Base-by-base conservation (phyloP, 2,888 invertebrate genomes). In the Drosophila tripunctata region DNA sequence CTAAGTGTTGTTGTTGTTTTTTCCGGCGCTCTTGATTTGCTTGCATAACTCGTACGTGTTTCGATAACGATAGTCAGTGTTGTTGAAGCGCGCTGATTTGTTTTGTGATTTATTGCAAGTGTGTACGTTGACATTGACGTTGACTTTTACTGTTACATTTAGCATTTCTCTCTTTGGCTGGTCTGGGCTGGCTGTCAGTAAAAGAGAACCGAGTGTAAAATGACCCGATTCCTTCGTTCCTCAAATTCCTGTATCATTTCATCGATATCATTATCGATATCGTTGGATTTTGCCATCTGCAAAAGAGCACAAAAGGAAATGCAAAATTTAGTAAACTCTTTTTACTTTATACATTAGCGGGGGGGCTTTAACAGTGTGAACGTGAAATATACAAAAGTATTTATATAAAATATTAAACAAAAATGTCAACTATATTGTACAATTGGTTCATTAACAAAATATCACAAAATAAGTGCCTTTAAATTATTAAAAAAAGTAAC, bases 171-270 rank as follows among this genome's bases (percentile, higher is more conserved):
- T n/a, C n/a, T n/a, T n/a, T n/a, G n/a, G n/a, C n/a, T n/a, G n/a
- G n/a, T n/a, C n/a, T n/a, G n/a, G n/a, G n/a, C n/a, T 55, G 75
- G 83, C 67, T 72, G 81, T 87, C 87, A 81, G 87, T 82, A 82
- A 40, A 82, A 82, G 7, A 85, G 87, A 3, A 82, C 81, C 0
- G 81, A 82, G 51, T 83, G 83, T 19, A 83, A 57, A 40, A 83
- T 83, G 2, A 75, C 78, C 4, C 84, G 76, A 21, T 83, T 83
- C 19, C 87, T 56, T 1, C 87, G 87, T 40, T 83, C 84, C 52
- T 83, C 83, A 41, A 83, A 86, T 22, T 83, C 88, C 36, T 83
- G 87, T 17, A 83, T 79, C 71, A 83, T 76, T 52, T 83, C 83
- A 61, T 83, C 83, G 22, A 83, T 88, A 33, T 83, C 83, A 27